Evolutionary conservation across 2,113 vertebrate genomes (phyloP).

Genomic region (Muntiacus muntjak): DNA sequence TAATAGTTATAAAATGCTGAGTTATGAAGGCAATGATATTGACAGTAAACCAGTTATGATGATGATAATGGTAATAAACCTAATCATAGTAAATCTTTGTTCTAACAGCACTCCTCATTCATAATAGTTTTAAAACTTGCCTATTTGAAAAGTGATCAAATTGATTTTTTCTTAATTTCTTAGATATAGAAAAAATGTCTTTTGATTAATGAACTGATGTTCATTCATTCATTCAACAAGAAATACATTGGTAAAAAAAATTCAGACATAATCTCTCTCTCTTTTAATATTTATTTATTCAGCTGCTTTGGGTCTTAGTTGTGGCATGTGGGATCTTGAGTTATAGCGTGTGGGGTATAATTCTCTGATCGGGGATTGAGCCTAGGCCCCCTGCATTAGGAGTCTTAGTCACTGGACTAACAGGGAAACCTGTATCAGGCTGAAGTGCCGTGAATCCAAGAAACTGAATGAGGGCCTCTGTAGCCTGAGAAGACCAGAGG

Average conservation of each 20-base stretch:
- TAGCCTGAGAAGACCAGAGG: too few relatives aligned
- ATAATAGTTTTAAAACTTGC: not conserved
- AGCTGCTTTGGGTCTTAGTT: not conserved
- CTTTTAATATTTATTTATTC: not conserved
- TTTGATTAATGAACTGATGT: not conserved
- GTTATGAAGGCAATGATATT: not conserved
- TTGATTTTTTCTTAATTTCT: constrained; percentile 2
- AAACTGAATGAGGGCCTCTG: not conserved
- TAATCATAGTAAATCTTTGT: constrained; percentile 15
- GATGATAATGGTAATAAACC: not conserved
- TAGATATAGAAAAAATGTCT: not conserved
- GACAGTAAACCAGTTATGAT: not conserved
- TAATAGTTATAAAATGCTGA: constrained; percentile 22
- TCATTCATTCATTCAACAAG: not conserved
- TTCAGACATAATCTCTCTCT: not conserved
- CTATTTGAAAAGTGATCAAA: constrained; percentile 27
- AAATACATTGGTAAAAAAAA: not conserved
- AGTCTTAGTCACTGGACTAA: not conserved
- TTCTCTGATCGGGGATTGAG: not conserved
- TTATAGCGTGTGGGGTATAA: not conserved
- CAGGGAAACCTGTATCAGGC: not conserved
- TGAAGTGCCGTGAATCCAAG: not conserved
- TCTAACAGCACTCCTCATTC: not conserved
- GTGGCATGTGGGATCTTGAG: not conserved
- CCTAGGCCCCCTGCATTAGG: not conserved